Conservation (phyloP, 2,888 invertebrate genomes). For the Allacma fusca region DNA sequence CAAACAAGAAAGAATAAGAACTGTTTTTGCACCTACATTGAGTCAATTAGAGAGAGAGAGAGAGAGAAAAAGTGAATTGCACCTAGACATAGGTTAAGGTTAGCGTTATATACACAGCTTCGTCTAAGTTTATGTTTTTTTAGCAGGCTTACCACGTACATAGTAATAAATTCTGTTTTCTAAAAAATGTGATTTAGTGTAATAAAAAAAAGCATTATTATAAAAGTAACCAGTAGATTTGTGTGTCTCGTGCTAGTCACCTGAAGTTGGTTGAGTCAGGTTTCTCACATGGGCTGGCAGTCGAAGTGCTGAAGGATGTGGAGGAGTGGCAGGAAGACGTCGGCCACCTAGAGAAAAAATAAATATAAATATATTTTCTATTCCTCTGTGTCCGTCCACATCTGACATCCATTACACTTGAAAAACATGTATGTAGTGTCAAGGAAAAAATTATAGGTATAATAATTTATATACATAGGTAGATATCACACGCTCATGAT, state of each 20-base stretch:
- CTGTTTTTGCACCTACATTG: not conserved
- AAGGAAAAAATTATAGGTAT: no score
- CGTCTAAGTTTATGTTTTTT: not conserved
- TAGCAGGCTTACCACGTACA: not conserved
- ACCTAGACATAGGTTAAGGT: not conserved
- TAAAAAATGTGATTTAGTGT: not conserved
- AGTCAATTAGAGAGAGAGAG: not conserved
- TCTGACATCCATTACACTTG: no score
- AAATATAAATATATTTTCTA: no score
- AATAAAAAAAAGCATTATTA: constrained; percentile 9
- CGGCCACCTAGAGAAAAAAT: constrained; percentile 53
- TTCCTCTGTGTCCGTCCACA: no score
- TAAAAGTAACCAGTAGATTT: constrained; percentile 32
- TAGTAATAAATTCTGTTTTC: not conserved
- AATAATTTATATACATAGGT: no score
- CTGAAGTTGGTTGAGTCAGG: constrained; percentile 56
- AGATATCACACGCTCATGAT: no score
- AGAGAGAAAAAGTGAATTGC: not conserved
- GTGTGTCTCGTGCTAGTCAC: constrained; percentile 40
- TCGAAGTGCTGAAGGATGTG: constrained; percentile 60
- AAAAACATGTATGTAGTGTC: no score
- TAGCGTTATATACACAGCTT: constrained; percentile 3
- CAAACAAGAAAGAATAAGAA: not conserved
- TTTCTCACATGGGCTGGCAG: constrained; percentile 57
- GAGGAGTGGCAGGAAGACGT: constrained; percentile 59